Conservation (phyloP, 1,140 invertebrate species). For the Bombus cullumanus region DNA sequence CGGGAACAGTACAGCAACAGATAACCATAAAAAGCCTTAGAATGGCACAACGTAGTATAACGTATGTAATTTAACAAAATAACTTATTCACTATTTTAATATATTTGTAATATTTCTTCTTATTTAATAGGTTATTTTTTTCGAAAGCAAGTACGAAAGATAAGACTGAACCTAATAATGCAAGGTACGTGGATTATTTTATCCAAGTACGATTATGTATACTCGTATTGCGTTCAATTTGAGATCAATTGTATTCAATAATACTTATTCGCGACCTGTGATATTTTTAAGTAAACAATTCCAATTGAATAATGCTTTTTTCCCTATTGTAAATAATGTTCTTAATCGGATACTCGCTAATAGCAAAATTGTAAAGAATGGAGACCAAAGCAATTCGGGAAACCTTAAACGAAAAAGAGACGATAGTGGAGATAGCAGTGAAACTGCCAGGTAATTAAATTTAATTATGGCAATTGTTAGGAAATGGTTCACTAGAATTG, state of each 20-base stretch:
- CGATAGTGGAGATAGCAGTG: not conserved
- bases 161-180: conserved; percentile 20
- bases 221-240: conserved; percentile 35
- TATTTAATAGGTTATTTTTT: conserved; percentile 63
- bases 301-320: not conserved
- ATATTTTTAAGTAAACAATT: conserved; percentile 10
- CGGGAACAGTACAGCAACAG: conserved; percentile 29
- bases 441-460: conserved; percentile 39
- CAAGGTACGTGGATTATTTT: conserved; percentile 33
- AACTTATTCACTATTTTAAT: conserved; percentile 2
- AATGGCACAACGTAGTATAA: conserved; percentile 75
- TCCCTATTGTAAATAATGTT: conserved; percentile 48
- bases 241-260: conserved; percentile 22
- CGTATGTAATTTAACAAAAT: conserved; percentile 60
- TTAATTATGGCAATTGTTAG: not conserved
- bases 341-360: conserved; percentile 64
- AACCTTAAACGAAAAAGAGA: conserved; percentile 64
- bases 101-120: conserved; percentile 6
- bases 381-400: conserved; percentile 26
- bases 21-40: conserved; percentile 52
- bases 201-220: conserved; percentile 52
- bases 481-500: not conserved
- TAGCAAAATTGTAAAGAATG: conserved; percentile 43
- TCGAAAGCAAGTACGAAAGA: conserved; percentile 36
- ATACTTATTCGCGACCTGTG: conserved; percentile 5